Base-by-base conservation (phyloP, 2,888 invertebrate species). In the Theretra japonica region DNA sequence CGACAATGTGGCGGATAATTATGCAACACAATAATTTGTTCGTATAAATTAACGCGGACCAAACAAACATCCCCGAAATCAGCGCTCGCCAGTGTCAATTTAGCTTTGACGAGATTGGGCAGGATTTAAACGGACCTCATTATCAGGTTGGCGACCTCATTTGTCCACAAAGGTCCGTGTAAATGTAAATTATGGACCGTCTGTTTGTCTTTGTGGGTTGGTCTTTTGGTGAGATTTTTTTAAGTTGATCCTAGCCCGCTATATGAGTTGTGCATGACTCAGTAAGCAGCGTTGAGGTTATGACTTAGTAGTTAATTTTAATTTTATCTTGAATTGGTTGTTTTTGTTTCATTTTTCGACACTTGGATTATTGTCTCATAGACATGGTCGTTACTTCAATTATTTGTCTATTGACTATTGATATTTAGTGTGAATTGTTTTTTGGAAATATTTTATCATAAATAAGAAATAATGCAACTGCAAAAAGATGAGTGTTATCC, bases 71-170 rank as follows among this genome's bases (percentile, higher is more conserved):
- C 72, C 70, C 73, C 71, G 73, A 78, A 84, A 82, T 82, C 83
- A 80, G 79, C 80, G 75, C 76, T 79, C 74, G 74, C 77, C 76
- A 76, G 73, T 81, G 81, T 83, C 81, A 82, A 82, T 82, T 80
- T 82, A 76, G 80, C 79, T 83, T 80, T 82, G 79, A 81, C 73
- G 75, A 77, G 78, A 83, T 85, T 84, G 83, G 79, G 73, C 78
- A 75, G 75, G 79, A 79, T 80, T 70, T 70, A 70, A 70, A 17
- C 58, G 69, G 58, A 70, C 25, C 82, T 85, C 86, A 86, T 87
- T 86, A 87, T 76, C 69, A 76, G 75, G 68, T 73, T 72, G 73
- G 69, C 73, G 58, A 73, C 68, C 72, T 71, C 48, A 23, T 48
- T 65, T 60, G 33, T 69, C 53, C 65, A 74, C 56, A 59, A 70